Base-by-base conservation (phyloP, 2,797 vertebrate species). In the Aphelocoma californica region DNA sequence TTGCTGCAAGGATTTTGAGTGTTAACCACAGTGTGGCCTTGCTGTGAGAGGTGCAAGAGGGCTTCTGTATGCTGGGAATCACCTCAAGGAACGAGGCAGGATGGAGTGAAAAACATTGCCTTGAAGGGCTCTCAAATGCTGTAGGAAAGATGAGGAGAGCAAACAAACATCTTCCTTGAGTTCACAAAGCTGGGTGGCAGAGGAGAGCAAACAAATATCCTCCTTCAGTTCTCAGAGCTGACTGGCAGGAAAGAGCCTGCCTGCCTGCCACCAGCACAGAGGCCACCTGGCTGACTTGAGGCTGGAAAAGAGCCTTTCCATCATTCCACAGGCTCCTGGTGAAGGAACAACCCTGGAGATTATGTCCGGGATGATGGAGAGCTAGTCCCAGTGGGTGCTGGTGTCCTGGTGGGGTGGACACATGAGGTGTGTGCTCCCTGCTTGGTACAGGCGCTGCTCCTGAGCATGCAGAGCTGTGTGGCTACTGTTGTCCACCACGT, bases 381-480 rank as follows among this genome's bases (percentile, higher is more conserved):
- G n/a, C 29, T 42, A 32, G 21, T 77, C 29, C 17, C 42, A 38
- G 42, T 3, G 25, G 19, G 6, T 58, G 24, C 6, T 1, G 4
- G 6, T 42, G 21, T 53, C 12, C 29, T 53, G 17, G 20, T 54
- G 38, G 25, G 14, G 12, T 11, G 18, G n/a, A 31, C 8, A 28
- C 8, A 3, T 0, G 8, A 7, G 58, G 4, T 2, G 7, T 21
- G 19, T 14, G 18, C 12, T 85, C 47, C 42, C 8, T 58, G 38
- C 38, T 44, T 11, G 34, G 9, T 29, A 10, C 2, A 0, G 16
- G 12, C 0, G 0, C 62, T 54, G 62, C n/a, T 72, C 26, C 61
- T 2, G 3, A 13, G 31, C 28, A 1, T 0, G 24, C 45, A 40
- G 48, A 56, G 16, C 44, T 75, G n/a, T 3, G 3, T 0, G 2